Conservation (phyloP, 2,888 invertebrate species). For the Sinelater perroti region DNA sequence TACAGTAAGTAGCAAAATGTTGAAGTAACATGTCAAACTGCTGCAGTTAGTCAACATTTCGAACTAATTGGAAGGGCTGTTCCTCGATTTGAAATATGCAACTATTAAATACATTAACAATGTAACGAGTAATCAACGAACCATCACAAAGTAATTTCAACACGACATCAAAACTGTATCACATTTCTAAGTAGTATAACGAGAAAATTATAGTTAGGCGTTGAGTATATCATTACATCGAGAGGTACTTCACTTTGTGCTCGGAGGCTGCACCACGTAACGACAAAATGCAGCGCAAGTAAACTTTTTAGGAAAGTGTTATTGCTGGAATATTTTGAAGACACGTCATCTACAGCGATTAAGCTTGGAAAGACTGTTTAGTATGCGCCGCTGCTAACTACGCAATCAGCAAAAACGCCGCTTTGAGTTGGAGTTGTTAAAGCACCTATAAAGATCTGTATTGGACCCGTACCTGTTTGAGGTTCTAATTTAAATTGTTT, state of each 20-base stretch:
- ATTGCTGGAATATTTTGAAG: constrained; percentile 13
- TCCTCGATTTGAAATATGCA: too few species aligned
- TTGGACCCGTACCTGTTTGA: constrained; percentile 30
- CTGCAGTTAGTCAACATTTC: too few species aligned
- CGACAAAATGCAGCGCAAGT: not conserved
- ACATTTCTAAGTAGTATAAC: constrained; percentile 24
- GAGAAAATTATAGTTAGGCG: constrained; percentile 12
- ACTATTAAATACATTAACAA: too few species aligned
- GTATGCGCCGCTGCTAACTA: too few species aligned
- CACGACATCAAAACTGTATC: constrained; percentile 27
- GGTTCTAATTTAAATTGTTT: not conserved
- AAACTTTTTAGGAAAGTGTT: constrained; percentile 7
- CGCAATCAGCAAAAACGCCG: too few species aligned
- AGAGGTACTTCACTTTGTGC: constrained; percentile 14
- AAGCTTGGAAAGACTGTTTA: not conserved
- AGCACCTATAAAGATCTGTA: constrained; percentile 15
- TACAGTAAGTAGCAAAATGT: too few species aligned
- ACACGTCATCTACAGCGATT: constrained; percentile 9
- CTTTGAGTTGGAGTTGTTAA: not conserved
- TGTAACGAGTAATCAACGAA: too few species aligned
- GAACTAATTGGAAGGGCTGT: too few species aligned
- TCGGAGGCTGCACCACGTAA: not conserved
- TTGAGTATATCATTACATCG: not conserved
- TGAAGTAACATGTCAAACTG: too few species aligned
- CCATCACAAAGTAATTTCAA: constrained; percentile 4